A percentile compares a stretch with the other conserved stretches of the same genome.
These are phyloP conservation scores for Tipula unca DNA, from an alignment of 2,888 invertebrate species.

Conservation along the genomic window DNA sequence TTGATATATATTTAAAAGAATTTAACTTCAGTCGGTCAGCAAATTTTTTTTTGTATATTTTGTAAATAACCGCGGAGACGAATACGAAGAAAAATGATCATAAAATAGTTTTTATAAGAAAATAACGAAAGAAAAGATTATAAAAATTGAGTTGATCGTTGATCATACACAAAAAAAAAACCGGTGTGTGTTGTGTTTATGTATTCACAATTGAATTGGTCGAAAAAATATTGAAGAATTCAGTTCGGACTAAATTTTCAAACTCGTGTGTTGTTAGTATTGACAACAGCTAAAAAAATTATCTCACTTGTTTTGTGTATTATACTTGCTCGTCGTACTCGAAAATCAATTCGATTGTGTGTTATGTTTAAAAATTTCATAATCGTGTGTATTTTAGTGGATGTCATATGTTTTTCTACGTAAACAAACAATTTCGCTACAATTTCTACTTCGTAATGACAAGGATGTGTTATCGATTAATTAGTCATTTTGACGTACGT, in stretches of 20 bases:
- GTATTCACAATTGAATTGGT: background rate
- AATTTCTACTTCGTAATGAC: background rate
- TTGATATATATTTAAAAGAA: background rate
- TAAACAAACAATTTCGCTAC: background rate
- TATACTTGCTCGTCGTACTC: background rate
- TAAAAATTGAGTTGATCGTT: background rate
- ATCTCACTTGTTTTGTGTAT: background rate
- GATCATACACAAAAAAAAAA: background rate
- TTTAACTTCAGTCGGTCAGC: slow-evolving; percentile 14
- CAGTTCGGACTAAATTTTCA: background rate
- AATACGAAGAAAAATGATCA: background rate
- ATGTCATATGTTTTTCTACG: background rate
- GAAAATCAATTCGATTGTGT: background rate
- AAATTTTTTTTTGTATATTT: background rate
- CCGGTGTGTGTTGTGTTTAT: background rate
- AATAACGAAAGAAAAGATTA: background rate
- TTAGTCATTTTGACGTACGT: background rate
- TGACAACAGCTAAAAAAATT: background rate
- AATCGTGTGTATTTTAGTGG: background rate
- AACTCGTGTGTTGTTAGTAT: background rate
- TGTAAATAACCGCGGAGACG: background rate
- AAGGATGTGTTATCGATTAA: background rate
- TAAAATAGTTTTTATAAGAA: background rate
- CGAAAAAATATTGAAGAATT: background rate
- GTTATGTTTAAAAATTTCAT: background rate